phyloP scores from a whole-genome alignment of 2,113 vertebrate genomes.

The Bufo gargarizans region DNA sequence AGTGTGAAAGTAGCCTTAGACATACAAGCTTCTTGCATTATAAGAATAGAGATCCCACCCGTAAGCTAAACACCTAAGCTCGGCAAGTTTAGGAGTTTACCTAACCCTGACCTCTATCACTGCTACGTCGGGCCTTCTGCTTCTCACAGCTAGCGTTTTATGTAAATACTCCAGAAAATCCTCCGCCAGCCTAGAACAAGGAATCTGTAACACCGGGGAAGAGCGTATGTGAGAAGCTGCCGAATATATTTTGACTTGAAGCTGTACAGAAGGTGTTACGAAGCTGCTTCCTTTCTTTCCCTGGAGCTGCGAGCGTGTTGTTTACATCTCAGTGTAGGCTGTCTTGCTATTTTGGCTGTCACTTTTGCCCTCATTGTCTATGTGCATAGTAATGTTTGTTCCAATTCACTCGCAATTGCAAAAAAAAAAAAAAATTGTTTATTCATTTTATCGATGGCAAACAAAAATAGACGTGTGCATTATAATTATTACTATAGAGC shows the following conservation, averaged over 20 bases:
- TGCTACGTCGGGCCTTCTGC: not conserved
- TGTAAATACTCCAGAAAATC: conserved; percentile 31
- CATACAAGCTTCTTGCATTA: not conserved
- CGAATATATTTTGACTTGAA: conserved; percentile 32
- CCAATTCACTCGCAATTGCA: not conserved
- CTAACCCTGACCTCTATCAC: conserved; percentile 21
- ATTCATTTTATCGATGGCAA: not conserved
- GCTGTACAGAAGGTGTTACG: conserved; percentile 42
- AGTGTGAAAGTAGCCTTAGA: not conserved
- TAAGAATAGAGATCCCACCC: not conserved
- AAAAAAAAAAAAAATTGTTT: not conserved
- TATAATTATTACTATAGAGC: not conserved
- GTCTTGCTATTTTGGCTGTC: conserved; percentile 41
- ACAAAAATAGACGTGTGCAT: not conserved
- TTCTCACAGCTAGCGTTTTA: not conserved
- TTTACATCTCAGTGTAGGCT: conserved; percentile 22
- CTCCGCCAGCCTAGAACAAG: not conserved
- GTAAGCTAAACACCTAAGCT: not conserved
- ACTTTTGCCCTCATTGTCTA: conserved; percentile 28
- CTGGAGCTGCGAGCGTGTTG: conserved; percentile 6
- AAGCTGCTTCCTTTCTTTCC: conserved; percentile 15
- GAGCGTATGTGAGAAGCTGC: conserved; percentile 16
- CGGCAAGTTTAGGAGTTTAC: not conserved
- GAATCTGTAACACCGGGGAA: not conserved
- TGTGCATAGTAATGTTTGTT: conserved; percentile 13